A percentile compares a stretch with the other conserved stretches of the same genome.
Evolutionary conservation across 2,888 invertebrate genomes (phyloP).

Genomic region (Drosophila paranaensis): DNA sequence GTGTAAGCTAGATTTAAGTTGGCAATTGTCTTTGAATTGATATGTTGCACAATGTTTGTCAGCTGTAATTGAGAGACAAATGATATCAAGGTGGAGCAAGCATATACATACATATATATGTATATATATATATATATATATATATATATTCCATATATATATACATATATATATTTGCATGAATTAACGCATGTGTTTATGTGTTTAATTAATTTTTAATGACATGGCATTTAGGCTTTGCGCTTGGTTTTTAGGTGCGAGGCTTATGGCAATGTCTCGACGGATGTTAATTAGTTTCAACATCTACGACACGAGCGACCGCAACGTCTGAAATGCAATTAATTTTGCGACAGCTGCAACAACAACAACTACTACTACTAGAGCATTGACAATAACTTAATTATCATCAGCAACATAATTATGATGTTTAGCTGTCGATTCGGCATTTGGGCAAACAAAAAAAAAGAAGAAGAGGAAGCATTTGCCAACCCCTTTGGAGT

Average conservation of each 20-base stretch:
- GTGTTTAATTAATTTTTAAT: constrained; percentile 64
- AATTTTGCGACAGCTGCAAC: constrained; percentile 30
- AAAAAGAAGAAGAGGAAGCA: not conserved
- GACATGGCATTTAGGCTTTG: constrained; percentile 43
- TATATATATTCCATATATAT: not conserved
- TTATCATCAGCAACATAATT: constrained; percentile 42
- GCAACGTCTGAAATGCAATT: constrained; percentile 42
- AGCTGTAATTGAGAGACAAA: constrained; percentile 30
- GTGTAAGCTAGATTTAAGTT: not conserved
- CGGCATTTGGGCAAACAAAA: constrained; percentile 21
- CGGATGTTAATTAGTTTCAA: constrained; percentile 60
- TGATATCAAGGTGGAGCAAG: not conserved
- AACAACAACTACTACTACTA: constrained; percentile 8
- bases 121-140: not conserved
- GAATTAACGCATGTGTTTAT: constrained; percentile 28
- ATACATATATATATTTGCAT: not conserved
- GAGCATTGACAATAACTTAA: constrained; percentile 17
- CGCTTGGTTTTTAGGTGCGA: constrained; percentile 12
- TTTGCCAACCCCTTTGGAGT: constrained; percentile 53
- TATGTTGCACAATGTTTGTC: constrained; percentile 18
- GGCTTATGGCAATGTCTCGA: constrained; percentile 14
- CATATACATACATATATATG: not conserved
- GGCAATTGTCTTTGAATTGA: constrained; percentile 22
- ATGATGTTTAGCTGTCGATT: constrained; percentile 50
- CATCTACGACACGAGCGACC: constrained; percentile 32